These are phyloP conservation scores for Pogonomyrmex barbatus DNA, from an alignment of 1,140 invertebrate genomes.

Conservation along the genomic window DNA sequence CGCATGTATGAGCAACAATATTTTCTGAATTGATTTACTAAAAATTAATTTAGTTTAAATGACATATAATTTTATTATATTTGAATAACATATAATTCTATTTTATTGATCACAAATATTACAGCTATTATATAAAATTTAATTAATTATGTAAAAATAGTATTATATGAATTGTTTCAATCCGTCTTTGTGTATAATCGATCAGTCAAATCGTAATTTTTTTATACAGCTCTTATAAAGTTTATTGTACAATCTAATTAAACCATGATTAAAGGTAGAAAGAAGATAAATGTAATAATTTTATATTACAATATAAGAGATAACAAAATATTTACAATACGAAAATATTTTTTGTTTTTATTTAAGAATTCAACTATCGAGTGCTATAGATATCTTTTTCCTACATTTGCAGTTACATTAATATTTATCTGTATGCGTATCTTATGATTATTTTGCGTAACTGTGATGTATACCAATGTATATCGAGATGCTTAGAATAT, in stretches of 20 bases:
- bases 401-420: background rate
- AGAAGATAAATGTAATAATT: background rate
- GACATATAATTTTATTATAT: too few relatives aligned
- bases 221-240: background rate
- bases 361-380: background rate
- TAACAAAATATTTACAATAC: background rate
- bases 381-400: background rate
- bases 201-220: too few relatives aligned
- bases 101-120: conserved; percentile 15
- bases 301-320: background rate
- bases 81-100: background rate
- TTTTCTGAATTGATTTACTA: background rate
- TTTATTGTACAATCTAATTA: conserved; percentile 15
- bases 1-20: background rate
- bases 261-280: background rate
- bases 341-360: background rate
- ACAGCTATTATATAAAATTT: background rate
- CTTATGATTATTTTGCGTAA: background rate
- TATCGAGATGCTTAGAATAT: background rate
- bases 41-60: background rate
- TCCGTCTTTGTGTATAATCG: background rate
- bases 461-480: background rate
- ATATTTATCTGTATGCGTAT: background rate
- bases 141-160: background rate
- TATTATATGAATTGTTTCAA: background rate